phyloP scores from a whole-genome alignment of 2,113 vertebrate genomes.

The Diadophis punctatus region DNA sequence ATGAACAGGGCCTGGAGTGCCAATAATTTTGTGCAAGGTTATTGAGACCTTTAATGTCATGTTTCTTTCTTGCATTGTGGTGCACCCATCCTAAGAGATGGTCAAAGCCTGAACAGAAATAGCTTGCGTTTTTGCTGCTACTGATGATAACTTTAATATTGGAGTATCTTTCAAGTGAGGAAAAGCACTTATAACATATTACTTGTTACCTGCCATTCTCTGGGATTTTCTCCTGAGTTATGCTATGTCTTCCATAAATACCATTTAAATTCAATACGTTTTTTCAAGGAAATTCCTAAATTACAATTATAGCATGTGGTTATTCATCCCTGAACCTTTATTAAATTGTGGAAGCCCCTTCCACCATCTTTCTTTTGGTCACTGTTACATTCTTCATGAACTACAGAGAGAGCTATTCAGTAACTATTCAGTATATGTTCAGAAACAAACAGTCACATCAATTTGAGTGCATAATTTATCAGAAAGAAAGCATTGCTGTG shows the following conservation, averaged over 20 bases:
- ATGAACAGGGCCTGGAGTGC: neutral
- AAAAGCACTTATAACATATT: neutral
- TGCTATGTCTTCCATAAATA: neutral
- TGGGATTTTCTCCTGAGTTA: neutral
- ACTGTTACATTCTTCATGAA: neutral
- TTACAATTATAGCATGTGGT: neutral
- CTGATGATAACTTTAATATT: neutral
- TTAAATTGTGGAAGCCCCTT: neutral
- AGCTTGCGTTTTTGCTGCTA: neutral
- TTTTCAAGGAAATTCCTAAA: neutral
- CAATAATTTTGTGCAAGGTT: conserved; percentile 17
- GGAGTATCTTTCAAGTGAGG: neutral
- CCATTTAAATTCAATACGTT: neutral
- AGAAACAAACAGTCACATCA: neutral
- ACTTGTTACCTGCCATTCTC: neutral
- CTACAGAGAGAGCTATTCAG: neutral
- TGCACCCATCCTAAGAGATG: neutral
- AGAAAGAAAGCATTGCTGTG: neutral
- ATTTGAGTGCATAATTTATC: neutral
- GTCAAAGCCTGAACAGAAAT: neutral
- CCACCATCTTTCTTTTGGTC: neutral
- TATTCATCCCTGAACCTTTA: neutral
- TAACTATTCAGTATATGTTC: neutral
- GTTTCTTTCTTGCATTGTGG: conserved; percentile 4
- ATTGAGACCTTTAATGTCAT: conserved; percentile 3